Base-by-base conservation (phyloP, 2,888 invertebrate genomes). In the Philonicus albiceps region DNA sequence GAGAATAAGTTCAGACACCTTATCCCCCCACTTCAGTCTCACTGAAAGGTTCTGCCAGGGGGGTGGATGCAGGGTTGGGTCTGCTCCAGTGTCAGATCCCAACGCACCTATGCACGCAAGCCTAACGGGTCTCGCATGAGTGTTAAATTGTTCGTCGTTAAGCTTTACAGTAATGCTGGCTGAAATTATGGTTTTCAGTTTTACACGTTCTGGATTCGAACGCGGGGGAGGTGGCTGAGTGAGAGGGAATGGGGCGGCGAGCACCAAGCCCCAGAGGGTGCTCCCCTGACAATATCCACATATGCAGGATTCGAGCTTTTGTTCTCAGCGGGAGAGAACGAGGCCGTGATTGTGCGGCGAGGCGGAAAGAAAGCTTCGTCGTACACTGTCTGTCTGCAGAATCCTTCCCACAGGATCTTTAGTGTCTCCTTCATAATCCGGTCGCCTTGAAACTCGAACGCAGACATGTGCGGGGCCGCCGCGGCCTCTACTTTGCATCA, bases 371-470 rank as follows among this genome's bases (percentile, higher is more conserved):
- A 53, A 80, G 80, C 80, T 80, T n/a, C 7, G 30, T 27, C 31
- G n/a, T 53, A 64, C 49, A 11, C 31, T 80, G 31, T 80, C 80
- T 80, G 80, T 80, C 80, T 80, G 80, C 80, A 80, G 80, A 49
- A 80, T 80, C 80, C 80, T 80, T 30, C 31, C 49, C 80, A 30
- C 49, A 16, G 49, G 80, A 80, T 53, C 53, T 53, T 53, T 80
- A 53, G 31, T 80, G 27, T 49, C 80, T 30, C 40, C 49, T 40
- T 13, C 19, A 76, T 76, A 22, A 30, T 74, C 43, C 34, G 11
- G 0, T 76, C 37, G 40, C 40, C 76, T 43, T 76, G 76, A 76
- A 76, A 76, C 16, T 27, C 37, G 22, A 43, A 27, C 74, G 74
- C 74, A 74, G 34, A 74, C 31, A 74, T 74, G 34, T 64, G 64